Evolutionary conservation across 1,140 invertebrate genomes (phyloP).

Genomic region (Marisa cornuarietis): DNA sequence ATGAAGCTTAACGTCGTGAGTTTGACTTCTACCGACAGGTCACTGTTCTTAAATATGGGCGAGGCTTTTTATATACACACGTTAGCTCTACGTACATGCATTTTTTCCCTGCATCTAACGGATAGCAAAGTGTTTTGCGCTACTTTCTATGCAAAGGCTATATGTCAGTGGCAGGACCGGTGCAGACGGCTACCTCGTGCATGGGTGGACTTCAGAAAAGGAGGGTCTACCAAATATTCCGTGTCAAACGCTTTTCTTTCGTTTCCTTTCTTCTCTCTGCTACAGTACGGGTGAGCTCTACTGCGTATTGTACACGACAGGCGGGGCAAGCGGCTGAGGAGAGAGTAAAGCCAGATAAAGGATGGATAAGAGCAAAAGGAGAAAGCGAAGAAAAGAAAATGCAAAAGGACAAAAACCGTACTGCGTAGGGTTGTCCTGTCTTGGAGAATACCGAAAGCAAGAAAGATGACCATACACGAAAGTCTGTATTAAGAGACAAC

Average conservation of each 20-base stretch:
- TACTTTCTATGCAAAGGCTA: neutral
- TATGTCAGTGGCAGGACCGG: too few relatives aligned
- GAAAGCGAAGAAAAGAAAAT: neutral
- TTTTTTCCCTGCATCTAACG: neutral
- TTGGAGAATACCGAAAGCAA: too few relatives aligned
- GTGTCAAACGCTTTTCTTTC: neutral
- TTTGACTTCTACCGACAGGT: too few relatives aligned
- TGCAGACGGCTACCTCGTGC: too few relatives aligned
- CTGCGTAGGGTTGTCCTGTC: too few relatives aligned
- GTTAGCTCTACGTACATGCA: neutral
- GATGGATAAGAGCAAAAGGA: neutral
- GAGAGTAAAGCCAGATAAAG: conserved; percentile 1
- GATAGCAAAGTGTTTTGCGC: neutral
- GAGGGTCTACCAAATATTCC: conserved; percentile 5
- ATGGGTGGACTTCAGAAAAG: neutral
- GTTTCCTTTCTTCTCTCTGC: conserved; percentile 8
- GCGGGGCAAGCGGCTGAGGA: neutral
- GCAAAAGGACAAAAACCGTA: neutral
- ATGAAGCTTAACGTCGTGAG: too few relatives aligned
- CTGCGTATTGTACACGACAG: neutral
- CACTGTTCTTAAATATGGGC: too few relatives aligned
- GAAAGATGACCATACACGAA: too few relatives aligned
- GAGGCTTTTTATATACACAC: too few relatives aligned
- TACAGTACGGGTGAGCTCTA: neutral
- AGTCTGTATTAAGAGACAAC: too few relatives aligned